Evolutionary conservation across 1,140 invertebrate genomes (phyloP), one percentile per base, ranked within the genome.

Genomic region (Sinella curviseta): DNA sequence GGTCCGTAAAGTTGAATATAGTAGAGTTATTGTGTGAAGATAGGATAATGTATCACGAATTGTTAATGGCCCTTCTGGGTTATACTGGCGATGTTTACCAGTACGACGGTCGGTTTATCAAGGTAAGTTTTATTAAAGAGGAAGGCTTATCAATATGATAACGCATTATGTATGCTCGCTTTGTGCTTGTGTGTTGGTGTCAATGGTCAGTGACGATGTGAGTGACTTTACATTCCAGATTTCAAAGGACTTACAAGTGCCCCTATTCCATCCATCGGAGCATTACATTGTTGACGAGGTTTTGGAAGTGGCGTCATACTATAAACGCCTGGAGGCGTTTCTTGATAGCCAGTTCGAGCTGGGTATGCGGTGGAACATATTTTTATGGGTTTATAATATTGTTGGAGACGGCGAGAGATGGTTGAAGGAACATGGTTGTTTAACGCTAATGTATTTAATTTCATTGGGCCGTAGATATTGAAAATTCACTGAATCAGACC

Each of bases 41-140:
- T n/a, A n/a, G n/a, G n/a, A 48, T 48, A 48, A 83, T 83, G 83
- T 78, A 77, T 54, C 83, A 83, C 55, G 83, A 83, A 76, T 28
- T 83, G 2, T 67, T 83, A 31, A 34, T 83, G n/a, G 79, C 81
- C 0, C 77, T 83, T 28, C 80, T 54, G 65, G 83, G 83, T 16
- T 73, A 60, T 48, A 20, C 77, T 67, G 81, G 83, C 28, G 83
- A 82, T 70, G 33, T 81, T 54, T 82, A 82, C 67, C 30, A 78
- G n/a, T 67, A 76, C 36, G 78, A 82, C 57, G 77, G 77, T 28
- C 12, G 30, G 8, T 35, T 28, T 24, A 34, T 76, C n/a, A 65
- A 76, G 73, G 77, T 81, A 78, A 78, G n/a, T 36, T 26, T 74
- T 74, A 48, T 20, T 12, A 48, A 74, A 8, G 34, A 74, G 4